Percentiles rank a stretch among this genome's conserved stretches.
Conservation (phyloP, 2,113 vertebrate genomes). For the Zosterops pallidus region DNA sequence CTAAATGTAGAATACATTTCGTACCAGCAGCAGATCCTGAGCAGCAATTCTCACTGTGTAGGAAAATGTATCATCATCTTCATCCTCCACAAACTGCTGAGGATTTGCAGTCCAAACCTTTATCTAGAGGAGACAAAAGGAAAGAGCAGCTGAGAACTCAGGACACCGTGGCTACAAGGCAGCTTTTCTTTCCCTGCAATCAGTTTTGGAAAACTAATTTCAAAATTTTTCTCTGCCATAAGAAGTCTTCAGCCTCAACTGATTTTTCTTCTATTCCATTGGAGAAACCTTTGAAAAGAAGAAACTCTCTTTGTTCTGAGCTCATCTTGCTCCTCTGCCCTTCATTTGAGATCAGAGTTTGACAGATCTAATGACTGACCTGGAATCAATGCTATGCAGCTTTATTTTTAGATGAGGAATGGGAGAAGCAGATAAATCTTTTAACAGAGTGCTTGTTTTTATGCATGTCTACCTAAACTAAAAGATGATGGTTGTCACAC, state of each 20-base stretch:
- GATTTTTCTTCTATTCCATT: not conserved
- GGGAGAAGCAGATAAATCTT: not conserved
- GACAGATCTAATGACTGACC: not conserved
- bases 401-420: not conserved
- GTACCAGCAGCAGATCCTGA: slow-evolving; percentile 94
- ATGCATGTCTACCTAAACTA: not conserved
- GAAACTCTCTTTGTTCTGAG: not conserved
- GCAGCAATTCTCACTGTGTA: slow-evolving; percentile 97
- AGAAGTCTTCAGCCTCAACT: not conserved
- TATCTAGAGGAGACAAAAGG: slow-evolving; percentile 73
- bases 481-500: not conserved
- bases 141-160: not conserved
- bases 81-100: slow-evolving; percentile 97
- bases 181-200: not conserved
- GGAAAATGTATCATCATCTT: slow-evolving; percentile 98
- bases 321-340: not conserved
- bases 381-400: not conserved
- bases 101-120: slow-evolving; percentile 98
- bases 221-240: not conserved
- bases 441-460: not conserved
- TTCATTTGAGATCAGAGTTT: not conserved
- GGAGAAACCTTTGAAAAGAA: not conserved
- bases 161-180: not conserved
- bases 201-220: not conserved
- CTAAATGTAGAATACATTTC: not conserved